These are phyloP conservation scores for Limnephilus marmoratus DNA, from an alignment of 2,888 invertebrate species.

Conservation along the genomic window DNA sequence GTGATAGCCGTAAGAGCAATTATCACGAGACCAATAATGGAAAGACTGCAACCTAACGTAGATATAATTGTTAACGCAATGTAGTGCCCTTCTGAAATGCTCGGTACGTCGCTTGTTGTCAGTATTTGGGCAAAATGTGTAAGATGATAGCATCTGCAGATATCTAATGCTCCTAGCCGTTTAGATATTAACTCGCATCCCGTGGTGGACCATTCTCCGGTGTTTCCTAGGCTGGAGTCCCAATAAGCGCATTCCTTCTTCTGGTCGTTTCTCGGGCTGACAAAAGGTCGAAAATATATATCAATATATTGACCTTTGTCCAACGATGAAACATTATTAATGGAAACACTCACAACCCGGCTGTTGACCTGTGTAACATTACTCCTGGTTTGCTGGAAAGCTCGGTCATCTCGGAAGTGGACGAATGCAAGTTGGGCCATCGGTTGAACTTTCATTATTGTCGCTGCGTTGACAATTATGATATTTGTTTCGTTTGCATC, in stretches of 20 bases:
- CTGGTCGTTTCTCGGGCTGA: conserved; percentile 61
- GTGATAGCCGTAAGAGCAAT: conserved; percentile 77
- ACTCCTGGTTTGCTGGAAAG: conserved; percentile 70
- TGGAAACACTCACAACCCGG: conserved; percentile 60
- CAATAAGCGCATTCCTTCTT: conserved; percentile 77
- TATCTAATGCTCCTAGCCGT: conserved; percentile 70
- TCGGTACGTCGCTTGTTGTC: conserved; percentile 68
- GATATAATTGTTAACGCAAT: conserved; percentile 74
- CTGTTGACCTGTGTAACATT: conserved; percentile 72
- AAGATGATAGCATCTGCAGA: conserved; percentile 77
- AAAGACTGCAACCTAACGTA: conserved; percentile 75
- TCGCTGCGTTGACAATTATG: conserved; percentile 70
- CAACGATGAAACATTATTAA: conserved; percentile 70
- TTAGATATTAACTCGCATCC: conserved; percentile 75
- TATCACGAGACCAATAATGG: conserved; percentile 75
- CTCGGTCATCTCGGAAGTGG: conserved; percentile 74
- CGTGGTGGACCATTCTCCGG: conserved; percentile 76
- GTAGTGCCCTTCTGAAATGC: conserved; percentile 71
- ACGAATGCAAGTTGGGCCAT: conserved; percentile 73
- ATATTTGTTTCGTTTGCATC: neutral
- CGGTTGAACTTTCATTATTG: conserved; percentile 69
- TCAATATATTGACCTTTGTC: conserved; percentile 70
- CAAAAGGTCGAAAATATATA: conserved; percentile 73
- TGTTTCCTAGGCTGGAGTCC: conserved; percentile 70
- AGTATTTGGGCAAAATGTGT: conserved; percentile 80